phyloP scores from a whole-genome alignment of 2,113 vertebrate genomes.

The Terrapene triunguis region DNA sequence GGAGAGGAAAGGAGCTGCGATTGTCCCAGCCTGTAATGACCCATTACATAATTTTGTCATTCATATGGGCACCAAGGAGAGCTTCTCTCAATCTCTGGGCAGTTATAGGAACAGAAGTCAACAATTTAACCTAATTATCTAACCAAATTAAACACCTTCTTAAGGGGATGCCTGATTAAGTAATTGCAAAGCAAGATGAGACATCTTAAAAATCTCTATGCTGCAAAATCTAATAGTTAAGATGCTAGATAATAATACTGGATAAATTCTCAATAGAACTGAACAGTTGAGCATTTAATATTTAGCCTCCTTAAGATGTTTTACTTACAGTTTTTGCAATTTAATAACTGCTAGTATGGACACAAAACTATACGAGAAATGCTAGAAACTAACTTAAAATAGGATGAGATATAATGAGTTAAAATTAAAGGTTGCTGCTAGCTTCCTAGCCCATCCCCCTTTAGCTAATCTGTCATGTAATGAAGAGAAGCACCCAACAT shows the following conservation, averaged over 20 bases:
- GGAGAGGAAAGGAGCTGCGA: not conserved
- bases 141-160: not conserved
- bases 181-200: not conserved
- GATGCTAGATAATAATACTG: not conserved
- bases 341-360: conserved; percentile 1
- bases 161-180: not conserved
- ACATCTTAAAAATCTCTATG: not conserved
- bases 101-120: not conserved
- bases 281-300: not conserved
- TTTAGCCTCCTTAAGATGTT: conserved; percentile 1
- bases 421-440: conserved; percentile 79
- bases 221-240: not conserved
- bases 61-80: not conserved
- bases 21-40: not conserved
- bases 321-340: not conserved
- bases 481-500: conserved; percentile 80
- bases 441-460: conserved; percentile 75
- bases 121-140: not conserved
- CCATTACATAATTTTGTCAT: not conserved
- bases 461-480: conserved; percentile 89
- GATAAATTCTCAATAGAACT: not conserved
- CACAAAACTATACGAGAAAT: conserved; percentile 35
- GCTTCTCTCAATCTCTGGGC: no score
- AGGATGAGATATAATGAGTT: conserved; percentile 79
- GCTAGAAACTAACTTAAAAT: conserved; percentile 35